A percentile compares a stretch with the other conserved stretches of the same genome.
Conservation (phyloP, 2,888 invertebrate genomes). For the Phyllotreta striolata region DNA sequence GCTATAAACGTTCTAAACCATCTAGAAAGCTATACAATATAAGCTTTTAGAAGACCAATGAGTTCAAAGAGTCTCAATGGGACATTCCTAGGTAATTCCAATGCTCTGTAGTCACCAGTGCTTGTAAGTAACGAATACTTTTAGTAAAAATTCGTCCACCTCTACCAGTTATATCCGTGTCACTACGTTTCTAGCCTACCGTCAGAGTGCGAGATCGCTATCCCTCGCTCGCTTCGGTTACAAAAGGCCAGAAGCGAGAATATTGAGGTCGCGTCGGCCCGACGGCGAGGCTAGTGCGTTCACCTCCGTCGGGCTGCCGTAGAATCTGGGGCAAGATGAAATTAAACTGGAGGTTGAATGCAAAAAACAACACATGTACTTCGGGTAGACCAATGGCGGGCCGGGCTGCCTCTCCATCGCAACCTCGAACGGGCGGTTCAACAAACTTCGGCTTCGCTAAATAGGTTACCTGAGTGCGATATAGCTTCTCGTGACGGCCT, state of each 20-base stretch:
- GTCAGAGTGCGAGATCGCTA: slow-evolving; percentile 50
- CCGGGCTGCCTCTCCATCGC: slow-evolving; percentile 47
- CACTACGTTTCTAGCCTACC: slow-evolving; percentile 52
- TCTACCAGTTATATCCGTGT: slow-evolving; percentile 53
- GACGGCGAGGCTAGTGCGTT: slow-evolving; percentile 68
- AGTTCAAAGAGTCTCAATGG: too few species aligned
- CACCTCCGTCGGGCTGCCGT: slow-evolving; percentile 62
- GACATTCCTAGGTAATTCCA: too few species aligned
- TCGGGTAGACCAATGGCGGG: slow-evolving; percentile 54
- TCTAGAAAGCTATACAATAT: too few species aligned
- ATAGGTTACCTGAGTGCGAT: slow-evolving; percentile 60
- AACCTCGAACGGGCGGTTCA: slow-evolving; percentile 60
- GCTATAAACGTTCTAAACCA: too few species aligned
- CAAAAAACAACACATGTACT: slow-evolving; percentile 60
- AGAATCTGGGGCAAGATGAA: slow-evolving; percentile 73
- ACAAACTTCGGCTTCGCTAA: slow-evolving; percentile 57
- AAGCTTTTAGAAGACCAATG: too few species aligned
- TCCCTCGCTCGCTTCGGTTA: slow-evolving; percentile 30
- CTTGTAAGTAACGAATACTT: too few species aligned
- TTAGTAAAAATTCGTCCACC: slow-evolving; percentile 26
- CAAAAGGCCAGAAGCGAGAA: slow-evolving; percentile 36
- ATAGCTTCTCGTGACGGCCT: slow-evolving; percentile 43
- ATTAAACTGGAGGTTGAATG: slow-evolving; percentile 65
- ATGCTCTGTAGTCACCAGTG: too few species aligned
- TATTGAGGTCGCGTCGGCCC: slow-evolving; percentile 60